Evolutionary conservation across 2,888 invertebrate species (phyloP).

Genomic region (Andrena minutula): DNA sequence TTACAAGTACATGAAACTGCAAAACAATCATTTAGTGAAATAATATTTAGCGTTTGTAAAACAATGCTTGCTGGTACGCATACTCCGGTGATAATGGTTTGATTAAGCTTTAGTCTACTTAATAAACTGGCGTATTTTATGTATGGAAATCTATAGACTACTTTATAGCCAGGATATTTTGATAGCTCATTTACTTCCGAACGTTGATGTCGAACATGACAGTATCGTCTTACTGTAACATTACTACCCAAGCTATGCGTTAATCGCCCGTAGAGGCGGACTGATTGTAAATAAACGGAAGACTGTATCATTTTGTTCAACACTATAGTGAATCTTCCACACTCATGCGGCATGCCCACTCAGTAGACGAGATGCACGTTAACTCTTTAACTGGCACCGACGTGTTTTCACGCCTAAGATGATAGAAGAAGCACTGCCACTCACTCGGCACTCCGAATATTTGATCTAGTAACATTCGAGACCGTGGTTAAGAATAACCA

Average conservation of each 20-base stretch:
- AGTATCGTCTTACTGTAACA: background rate
- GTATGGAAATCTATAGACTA: conserved; percentile 67
- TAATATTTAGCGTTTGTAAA: conserved; percentile 2
- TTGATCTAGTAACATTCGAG: no score
- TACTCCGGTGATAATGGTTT: conserved; percentile 25
- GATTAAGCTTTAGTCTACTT: conserved; percentile 62
- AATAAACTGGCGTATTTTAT: conserved; percentile 35
- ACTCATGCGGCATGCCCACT: no score
- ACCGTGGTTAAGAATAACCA: no score
- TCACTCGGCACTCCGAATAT: no score
- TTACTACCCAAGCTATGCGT: background rate
- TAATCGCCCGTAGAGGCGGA: background rate
- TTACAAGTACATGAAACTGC: conserved; percentile 50
- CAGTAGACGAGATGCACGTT: no score
- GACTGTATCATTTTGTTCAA: background rate
- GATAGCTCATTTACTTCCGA: conserved; percentile 24
- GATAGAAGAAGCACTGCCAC: no score
- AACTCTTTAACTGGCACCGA: no score
- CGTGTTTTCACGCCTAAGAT: no score
- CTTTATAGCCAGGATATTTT: conserved; percentile 66
- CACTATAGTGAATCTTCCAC: no score
- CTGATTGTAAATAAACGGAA: background rate
- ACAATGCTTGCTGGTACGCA: conserved; percentile 24
- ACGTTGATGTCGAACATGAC: background rate
- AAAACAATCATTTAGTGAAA: background rate